These are phyloP conservation scores for Otus sunia DNA, from an alignment of 2,113 vertebrate genomes.

Conservation along the genomic window DNA sequence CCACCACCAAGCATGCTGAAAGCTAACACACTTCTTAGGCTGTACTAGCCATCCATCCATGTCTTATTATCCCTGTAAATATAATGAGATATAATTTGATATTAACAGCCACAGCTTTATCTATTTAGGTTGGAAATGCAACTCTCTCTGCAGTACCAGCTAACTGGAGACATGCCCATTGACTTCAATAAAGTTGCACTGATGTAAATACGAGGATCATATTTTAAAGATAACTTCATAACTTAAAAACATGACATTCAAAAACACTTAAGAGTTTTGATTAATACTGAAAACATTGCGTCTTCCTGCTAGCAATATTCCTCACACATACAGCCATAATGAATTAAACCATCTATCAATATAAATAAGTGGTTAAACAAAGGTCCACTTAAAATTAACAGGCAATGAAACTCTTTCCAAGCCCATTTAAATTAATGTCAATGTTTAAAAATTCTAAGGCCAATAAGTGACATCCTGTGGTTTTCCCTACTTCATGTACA, in stretches of 20 bases:
- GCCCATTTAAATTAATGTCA: slow-evolving; percentile 6
- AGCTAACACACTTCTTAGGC: slow-evolving; percentile 31
- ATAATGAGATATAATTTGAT: slow-evolving; percentile 69
- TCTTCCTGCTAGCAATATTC: background rate
- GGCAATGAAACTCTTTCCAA: background rate
- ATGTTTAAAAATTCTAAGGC: background rate
- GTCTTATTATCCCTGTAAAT: slow-evolving; percentile 67
- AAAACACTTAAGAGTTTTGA: background rate
- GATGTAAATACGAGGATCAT: background rate
- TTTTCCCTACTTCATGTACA: background rate
- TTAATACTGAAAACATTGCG: background rate
- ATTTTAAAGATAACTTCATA: background rate
- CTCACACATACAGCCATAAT: background rate
- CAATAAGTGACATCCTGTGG: background rate
- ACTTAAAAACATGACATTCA: background rate
- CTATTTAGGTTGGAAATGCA: slow-evolving; percentile 23
- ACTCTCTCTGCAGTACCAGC: background rate
- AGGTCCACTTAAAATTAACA: slow-evolving; percentile 39
- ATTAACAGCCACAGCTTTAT: slow-evolving; percentile 53
- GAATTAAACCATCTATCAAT: background rate
- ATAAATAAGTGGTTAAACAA: background rate
- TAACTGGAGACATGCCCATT: background rate
- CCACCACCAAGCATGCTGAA: slow-evolving; percentile 38
- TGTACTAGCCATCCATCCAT: slow-evolving; percentile 47
- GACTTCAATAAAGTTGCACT: background rate